Evolutionary conservation across 2,888 invertebrate species (phyloP).

Genomic region (Ypsolopha sequella): DNA sequence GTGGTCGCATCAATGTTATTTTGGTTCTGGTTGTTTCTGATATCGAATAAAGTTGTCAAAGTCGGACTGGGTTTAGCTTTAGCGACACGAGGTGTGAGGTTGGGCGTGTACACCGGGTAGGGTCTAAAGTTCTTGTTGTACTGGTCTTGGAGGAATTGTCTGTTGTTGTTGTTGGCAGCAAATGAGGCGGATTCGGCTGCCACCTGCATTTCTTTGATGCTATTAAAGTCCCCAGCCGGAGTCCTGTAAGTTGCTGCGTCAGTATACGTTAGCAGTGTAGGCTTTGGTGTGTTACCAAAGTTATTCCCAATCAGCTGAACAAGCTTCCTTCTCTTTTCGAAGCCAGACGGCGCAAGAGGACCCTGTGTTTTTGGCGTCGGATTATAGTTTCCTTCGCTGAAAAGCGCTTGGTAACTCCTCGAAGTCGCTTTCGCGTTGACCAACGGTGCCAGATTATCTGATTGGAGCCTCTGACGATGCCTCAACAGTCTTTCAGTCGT

Average conservation of each 20-base stretch:
- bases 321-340: slow-evolving; percentile 47
- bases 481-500: slow-evolving; percentile 49
- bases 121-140: slow-evolving; percentile 52
- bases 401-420: slow-evolving; percentile 45
- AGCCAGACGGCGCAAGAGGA: slow-evolving; percentile 26
- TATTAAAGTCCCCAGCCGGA: slow-evolving; percentile 50
- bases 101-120: slow-evolving; percentile 56
- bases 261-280: slow-evolving; percentile 39
- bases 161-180: slow-evolving; percentile 64
- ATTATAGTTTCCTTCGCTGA: slow-evolving; percentile 31
- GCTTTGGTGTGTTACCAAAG: slow-evolving; percentile 30
- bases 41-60: slow-evolving; percentile 53
- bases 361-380: slow-evolving; percentile 48
- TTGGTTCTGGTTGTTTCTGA: slow-evolving; percentile 30
- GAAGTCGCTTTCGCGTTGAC: slow-evolving; percentile 34
- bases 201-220: slow-evolving; percentile 75
- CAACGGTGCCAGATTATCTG: slow-evolving; percentile 12
- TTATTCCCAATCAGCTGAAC: slow-evolving; percentile 55
- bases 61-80: slow-evolving; percentile 45
- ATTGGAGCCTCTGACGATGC: slow-evolving; percentile 42
- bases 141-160: slow-evolving; percentile 48
- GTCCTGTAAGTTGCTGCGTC: slow-evolving; percentile 44
- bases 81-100: slow-evolving; percentile 24
- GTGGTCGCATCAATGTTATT: slow-evolving; percentile 23
- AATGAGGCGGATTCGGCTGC: slow-evolving; percentile 85